Conservation (phyloP, 2,113 vertebrate species). For the Lampris megalopsis region DNA sequence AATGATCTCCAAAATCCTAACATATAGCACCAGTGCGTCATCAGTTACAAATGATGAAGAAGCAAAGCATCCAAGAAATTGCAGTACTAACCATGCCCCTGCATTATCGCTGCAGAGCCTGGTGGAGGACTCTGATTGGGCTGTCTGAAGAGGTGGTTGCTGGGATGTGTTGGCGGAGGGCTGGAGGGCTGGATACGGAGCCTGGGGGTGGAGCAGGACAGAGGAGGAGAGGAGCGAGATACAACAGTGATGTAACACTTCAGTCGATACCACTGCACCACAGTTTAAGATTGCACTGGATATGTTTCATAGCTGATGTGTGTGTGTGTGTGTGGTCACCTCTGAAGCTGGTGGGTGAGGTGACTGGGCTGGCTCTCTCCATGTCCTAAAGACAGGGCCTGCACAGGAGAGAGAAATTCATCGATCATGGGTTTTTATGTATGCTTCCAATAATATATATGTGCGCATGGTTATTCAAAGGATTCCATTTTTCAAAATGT, state of each 20-base stretch:
- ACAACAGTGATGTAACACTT: constrained; percentile 61
- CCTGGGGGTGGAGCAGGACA: constrained; percentile 80
- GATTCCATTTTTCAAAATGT: too few relatives aligned
- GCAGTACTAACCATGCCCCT: constrained; percentile 88
- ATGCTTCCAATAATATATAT: too few relatives aligned
- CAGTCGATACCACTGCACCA: constrained; percentile 60
- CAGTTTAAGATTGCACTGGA: constrained; percentile 36
- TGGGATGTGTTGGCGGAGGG: constrained; percentile 95
- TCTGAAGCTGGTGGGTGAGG: constrained; percentile 99
- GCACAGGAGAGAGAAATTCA: constrained; percentile 56
- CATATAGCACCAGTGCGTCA: neutral
- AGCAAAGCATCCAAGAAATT: neutral
- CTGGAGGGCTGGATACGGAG: constrained; percentile 98
- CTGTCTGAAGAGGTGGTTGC: constrained; percentile 96
- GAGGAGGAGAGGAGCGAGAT: constrained; percentile 48
- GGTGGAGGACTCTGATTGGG: constrained; percentile 94
- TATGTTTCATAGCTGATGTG: constrained; percentile 40
- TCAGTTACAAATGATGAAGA: neutral
- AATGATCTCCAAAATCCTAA: neutral
- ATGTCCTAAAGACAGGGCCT: constrained; percentile 88
- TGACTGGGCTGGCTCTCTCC: constrained; percentile 98
- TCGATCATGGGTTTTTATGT: too few relatives aligned
- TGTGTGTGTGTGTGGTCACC: constrained; percentile 77
- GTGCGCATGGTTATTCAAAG: too few relatives aligned
- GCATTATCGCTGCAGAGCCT: constrained; percentile 87